Conservation (phyloP, 2,113 vertebrate species). For the Megaceryle maxima region DNA sequence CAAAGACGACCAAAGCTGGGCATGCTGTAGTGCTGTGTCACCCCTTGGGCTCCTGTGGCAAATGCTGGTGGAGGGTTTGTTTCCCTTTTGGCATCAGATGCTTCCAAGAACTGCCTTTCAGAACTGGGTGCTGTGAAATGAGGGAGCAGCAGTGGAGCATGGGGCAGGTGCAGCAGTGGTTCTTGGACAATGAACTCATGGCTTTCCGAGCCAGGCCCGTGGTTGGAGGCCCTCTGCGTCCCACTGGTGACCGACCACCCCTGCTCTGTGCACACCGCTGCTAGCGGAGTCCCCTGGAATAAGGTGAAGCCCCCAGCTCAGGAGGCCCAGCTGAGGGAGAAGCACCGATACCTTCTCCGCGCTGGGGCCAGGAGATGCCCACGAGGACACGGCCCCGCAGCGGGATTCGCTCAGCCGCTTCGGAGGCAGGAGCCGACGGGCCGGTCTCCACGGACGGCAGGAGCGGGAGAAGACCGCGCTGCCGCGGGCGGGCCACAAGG, state of each 20-base stretch:
- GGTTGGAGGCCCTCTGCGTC: neutral
- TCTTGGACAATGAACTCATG: neutral
- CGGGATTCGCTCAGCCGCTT: neutral
- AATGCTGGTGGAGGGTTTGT: fast-evolving
- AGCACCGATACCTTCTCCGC: neutral
- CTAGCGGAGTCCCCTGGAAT: fast-evolving
- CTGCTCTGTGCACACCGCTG: neutral
- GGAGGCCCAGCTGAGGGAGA: neutral
- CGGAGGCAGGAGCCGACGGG: neutral
- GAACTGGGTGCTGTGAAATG: fast-evolving
- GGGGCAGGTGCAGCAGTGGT: too few relatives aligned
- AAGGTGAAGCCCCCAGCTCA: too few relatives aligned
- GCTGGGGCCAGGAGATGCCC: neutral
- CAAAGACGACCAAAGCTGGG: neutral
- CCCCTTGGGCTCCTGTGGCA: neutral
- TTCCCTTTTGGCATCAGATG: neutral
- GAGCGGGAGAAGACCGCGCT: neutral
- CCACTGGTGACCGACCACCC: neutral
- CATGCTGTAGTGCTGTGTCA: neutral
- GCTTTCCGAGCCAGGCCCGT: neutral
- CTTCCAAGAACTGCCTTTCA: neutral
- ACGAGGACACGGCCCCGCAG: too few relatives aligned
- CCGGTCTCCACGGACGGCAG: neutral
- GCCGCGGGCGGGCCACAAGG: neutral
- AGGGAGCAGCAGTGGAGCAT: fast-evolving